These are phyloP conservation scores for Esox niger DNA, from an alignment of 2,113 vertebrate genomes.

Conservation along the genomic window DNA sequence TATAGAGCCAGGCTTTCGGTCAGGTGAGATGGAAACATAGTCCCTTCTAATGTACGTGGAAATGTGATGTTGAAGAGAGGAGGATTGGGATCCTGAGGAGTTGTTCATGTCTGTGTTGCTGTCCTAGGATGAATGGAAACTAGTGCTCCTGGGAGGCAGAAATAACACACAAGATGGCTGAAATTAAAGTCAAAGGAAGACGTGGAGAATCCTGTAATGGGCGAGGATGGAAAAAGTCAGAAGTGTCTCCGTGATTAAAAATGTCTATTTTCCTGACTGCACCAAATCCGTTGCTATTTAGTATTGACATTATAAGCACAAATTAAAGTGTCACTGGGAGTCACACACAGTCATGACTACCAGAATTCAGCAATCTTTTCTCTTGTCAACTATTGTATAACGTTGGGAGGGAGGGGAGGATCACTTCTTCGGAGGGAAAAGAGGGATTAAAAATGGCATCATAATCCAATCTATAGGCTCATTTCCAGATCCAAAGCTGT, in stretches of 20 bases:
- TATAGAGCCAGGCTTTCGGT: no score
- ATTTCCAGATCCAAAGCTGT: slow-evolving; percentile 64
- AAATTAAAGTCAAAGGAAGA: slow-evolving; percentile 53
- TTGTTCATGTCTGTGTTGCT: neutral
- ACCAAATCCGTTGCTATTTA: slow-evolving; percentile 49
- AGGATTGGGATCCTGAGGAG: neutral
- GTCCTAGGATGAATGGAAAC: neutral
- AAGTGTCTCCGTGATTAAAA: slow-evolving; percentile 52
- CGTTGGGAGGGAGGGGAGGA: slow-evolving; percentile 61
- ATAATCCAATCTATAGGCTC: slow-evolving; percentile 71
- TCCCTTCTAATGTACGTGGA: neutral
- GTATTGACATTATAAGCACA: slow-evolving; percentile 48
- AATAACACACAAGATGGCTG: slow-evolving; percentile 34
- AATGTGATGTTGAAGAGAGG: neutral
- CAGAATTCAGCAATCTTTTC: slow-evolving; percentile 59
- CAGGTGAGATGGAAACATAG: no score
- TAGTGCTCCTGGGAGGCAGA: slow-evolving; percentile 6
- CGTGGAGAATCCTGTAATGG: slow-evolving; percentile 49
- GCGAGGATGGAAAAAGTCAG: slow-evolving; percentile 21
- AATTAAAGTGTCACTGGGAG: slow-evolving; percentile 67
- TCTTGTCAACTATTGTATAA: slow-evolving; percentile 69
- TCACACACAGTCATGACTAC: slow-evolving; percentile 54
- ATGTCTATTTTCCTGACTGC: slow-evolving; percentile 54
- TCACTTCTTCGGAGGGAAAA: slow-evolving; percentile 62
- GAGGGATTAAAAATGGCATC: slow-evolving; percentile 71